Base-by-base conservation (phyloP, 2,797 vertebrate genomes). In the Miichthys miiuy region DNA sequence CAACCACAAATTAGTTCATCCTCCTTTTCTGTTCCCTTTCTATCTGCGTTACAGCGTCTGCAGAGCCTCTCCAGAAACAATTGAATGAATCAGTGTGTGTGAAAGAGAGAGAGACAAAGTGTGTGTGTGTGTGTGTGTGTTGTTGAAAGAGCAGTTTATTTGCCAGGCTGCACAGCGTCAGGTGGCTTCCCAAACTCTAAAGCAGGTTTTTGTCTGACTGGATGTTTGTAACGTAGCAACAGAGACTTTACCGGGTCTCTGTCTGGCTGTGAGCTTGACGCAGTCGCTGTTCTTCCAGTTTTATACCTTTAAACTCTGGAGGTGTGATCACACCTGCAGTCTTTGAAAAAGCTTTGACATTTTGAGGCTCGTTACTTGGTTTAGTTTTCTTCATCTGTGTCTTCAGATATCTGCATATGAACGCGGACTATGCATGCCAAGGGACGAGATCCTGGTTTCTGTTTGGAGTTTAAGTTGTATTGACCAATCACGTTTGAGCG, bases 1-100 rank as follows among this genome's bases (percentile, higher is more conserved):
- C 77, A 75, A 51, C 62, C 80, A 81, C 82, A 86, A 72, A 90
- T 82, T 30, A 72, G 78, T 83, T 83, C 64, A 74, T 79, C 80
- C 58, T 57, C 66, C 51, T 57, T 60, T 83, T 48, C 61, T 62
- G 38, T 64, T 71, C 50, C 16, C 62, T 52, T 34, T 65, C 67
- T 60, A 0, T 72, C 62, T 72, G 63, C 23, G 57, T 64, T 50
- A 18, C 70, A 56, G 56, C 13, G 14, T 54, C 74, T 65, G 78
- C 77, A 74, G 44, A 72, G 80, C 57, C 55, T 78, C 72, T 83
- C 61, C 62, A 75, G 38, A 69, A 76, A 79, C 73, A 51, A 57
- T 44, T 48, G 18, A 76, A 44, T 62, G 42, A n/a, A 38, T 46
- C 21, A 4, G 51, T 75, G 23, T 67, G 47, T 16, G 25, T 6